These are phyloP conservation scores for Disparrhopalites patrizii DNA, from an alignment of 2,888 invertebrate species.

Conservation along the genomic window DNA sequence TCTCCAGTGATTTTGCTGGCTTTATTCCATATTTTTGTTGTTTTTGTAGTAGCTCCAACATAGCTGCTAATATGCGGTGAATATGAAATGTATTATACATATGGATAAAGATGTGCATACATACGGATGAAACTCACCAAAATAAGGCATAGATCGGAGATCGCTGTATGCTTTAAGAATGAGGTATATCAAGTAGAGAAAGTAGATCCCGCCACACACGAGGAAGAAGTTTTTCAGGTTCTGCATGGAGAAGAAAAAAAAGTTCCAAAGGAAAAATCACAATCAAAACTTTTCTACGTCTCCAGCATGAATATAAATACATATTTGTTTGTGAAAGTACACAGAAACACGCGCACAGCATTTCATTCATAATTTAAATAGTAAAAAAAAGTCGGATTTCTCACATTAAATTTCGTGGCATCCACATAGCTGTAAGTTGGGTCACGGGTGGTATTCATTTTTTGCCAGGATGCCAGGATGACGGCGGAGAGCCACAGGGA, in stretches of 20 bases:
- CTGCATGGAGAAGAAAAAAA: slow-evolving; percentile 56
- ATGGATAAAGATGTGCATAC: too few species aligned
- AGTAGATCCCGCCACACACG: slow-evolving; percentile 74
- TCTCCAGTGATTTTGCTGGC: not conserved
- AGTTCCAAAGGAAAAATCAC: not conserved
- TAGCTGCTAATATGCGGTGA: too few species aligned
- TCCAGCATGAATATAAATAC: not conserved
- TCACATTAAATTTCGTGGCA: slow-evolving; percentile 75
- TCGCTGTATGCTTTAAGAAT: slow-evolving; percentile 89
- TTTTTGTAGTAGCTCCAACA: too few species aligned
- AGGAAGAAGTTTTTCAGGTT: slow-evolving; percentile 88
- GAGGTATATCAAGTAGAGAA: slow-evolving; percentile 76
- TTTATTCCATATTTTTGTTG: too few species aligned
- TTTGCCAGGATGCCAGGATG: slow-evolving; percentile 83
- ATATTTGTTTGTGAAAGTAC: not conserved
- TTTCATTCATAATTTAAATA: too few species aligned
- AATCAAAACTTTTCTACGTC: not conserved
- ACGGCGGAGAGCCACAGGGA: slow-evolving; percentile 82
- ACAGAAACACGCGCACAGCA: not conserved
- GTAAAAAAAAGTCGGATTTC: too few species aligned
- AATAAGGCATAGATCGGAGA: slow-evolving; percentile 93
- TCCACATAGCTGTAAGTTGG: slow-evolving; percentile 90
- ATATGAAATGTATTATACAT: too few species aligned
- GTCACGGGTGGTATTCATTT: slow-evolving; percentile 79
- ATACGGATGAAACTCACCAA: slow-evolving; percentile 70